phyloP scores from a whole-genome alignment of 2,888 invertebrate genomes.

The Lydus trimaculatus region DNA sequence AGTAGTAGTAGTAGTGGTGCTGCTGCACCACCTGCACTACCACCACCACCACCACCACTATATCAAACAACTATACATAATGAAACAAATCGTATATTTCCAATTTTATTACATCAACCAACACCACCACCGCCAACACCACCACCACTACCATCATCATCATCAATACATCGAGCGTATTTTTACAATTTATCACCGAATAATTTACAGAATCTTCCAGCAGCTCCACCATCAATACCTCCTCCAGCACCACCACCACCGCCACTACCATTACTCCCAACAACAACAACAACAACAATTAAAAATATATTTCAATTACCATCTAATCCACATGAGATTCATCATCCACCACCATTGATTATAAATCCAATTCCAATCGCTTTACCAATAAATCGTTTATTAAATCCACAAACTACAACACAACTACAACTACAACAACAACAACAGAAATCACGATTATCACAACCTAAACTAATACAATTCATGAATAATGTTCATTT shows the following conservation, averaged over 20 bases:
- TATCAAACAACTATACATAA: slow-evolving; percentile 22
- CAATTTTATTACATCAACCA: slow-evolving; percentile 20
- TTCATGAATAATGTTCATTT: slow-evolving; percentile 68
- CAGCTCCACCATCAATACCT: slow-evolving; percentile 24
- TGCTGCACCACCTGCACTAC: too few relatives aligned
- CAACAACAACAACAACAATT: too few relatives aligned
- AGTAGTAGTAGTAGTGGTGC: too few relatives aligned
- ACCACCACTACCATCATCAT: slow-evolving; percentile 37
- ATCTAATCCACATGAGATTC: slow-evolving; percentile 31
- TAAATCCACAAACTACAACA: not conserved
- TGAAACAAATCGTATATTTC: slow-evolving; percentile 24
- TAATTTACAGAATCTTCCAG: slow-evolving; percentile 34
- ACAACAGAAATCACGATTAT: not conserved
- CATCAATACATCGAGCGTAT: slow-evolving; percentile 38
- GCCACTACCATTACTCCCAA: slow-evolving; percentile 27
- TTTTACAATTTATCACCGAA: slow-evolving; percentile 39
- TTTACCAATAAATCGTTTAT: not conserved
- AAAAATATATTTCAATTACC: slow-evolving; percentile 29
- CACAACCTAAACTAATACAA: slow-evolving; percentile 61
- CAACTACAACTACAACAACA: too few relatives aligned
- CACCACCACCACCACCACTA: too few relatives aligned
- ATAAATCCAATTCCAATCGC: not conserved
- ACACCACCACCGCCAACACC: slow-evolving; percentile 37
- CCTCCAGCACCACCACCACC: slow-evolving; percentile 29
- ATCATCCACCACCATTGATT: slow-evolving; percentile 23